A percentile compares a stretch with the other conserved stretches of the same genome.
phyloP scores from a whole-genome alignment of 92 coral and sea anemone genomes.

The Montipora capitata region DNA sequence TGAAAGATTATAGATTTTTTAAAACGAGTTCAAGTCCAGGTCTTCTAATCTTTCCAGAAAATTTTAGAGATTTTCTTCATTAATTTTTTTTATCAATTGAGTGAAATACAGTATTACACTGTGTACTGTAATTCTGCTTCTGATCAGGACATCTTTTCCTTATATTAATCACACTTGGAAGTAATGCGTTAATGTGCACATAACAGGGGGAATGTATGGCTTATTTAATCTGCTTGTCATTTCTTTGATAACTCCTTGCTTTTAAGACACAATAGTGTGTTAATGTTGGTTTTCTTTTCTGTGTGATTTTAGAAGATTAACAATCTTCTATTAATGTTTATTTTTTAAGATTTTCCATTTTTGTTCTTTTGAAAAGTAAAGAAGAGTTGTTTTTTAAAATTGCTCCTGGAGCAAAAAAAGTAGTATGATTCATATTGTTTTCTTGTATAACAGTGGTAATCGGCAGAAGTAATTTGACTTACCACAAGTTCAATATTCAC shows the following conservation, averaged over 20 bases:
- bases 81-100: not conserved
- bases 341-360: no score
- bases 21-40: not conserved
- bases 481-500: slow-evolving; percentile 34
- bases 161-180: not conserved
- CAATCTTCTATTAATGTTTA: not conserved
- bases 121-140: no score
- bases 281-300: not conserved
- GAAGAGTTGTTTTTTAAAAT: no score
- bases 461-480: not conserved
- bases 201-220: slow-evolving; percentile 64
- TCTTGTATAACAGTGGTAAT: not conserved
- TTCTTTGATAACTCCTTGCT: not conserved
- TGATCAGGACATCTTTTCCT: no score
- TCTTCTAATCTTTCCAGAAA: not conserved
- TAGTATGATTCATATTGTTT: no score
- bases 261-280: not conserved
- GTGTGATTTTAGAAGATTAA: not conserved
- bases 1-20: not conserved
- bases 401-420: no score
- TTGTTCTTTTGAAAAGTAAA: no score
- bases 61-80: not conserved
- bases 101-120: not conserved
- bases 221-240: slow-evolving; percentile 4
- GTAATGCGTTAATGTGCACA: not conserved